Base-by-base conservation (phyloP, 2,797 vertebrate species). In the Phalloptychus januarius region DNA sequence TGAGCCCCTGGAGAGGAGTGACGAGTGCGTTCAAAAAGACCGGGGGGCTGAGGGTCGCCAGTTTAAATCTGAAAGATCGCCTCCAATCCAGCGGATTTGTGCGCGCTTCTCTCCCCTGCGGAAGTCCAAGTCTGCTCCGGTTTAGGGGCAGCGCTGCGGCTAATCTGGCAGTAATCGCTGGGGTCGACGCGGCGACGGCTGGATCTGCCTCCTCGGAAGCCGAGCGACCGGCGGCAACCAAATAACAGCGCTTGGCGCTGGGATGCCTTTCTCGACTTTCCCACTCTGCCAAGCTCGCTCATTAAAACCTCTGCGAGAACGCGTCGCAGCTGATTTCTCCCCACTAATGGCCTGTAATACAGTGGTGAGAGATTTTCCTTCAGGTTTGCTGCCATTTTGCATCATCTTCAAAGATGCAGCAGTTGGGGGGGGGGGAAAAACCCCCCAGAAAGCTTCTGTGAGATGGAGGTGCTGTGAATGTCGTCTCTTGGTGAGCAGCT, bases 41-140 rank as follows among this genome's bases (percentile, higher is more conserved):
- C 16, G 7, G 89, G 81, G 83, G 23, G 3, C 48, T 16, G 7
- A 89, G 81, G 83, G 87, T 77, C 88, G 91, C 89, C 88, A 88
- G 91, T 88, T 91, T 91, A 93, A 92, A 94, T 91, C 91, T 84
- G 86, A 93, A 90, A 91, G 90, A 94, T 93, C 86, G 74, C 88
- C 84, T 85, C 90, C 90, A 92, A 91, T 91, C 90, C 81, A 70
- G 82, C 87, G 89, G 87, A 89, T 92, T 81, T 85, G 82, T 78
- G 31, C 31, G 71, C 58, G 81, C 50, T 5, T 72, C 38, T 58
- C 54, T 58, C 46, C 52, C 40, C 28, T 54, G 70, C 69, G 42
- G 72, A 70, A 58, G 77, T 71, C 7, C 7, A 63, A 23, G 72
- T 79, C 79, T 87, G 74, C 85, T 81, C 78, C 79, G 74, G 85